Evolutionary conservation across 2,888 invertebrate species (phyloP), one percentile per base, ranked within the genome.

Genomic region (Copidosoma aretas): DNA sequence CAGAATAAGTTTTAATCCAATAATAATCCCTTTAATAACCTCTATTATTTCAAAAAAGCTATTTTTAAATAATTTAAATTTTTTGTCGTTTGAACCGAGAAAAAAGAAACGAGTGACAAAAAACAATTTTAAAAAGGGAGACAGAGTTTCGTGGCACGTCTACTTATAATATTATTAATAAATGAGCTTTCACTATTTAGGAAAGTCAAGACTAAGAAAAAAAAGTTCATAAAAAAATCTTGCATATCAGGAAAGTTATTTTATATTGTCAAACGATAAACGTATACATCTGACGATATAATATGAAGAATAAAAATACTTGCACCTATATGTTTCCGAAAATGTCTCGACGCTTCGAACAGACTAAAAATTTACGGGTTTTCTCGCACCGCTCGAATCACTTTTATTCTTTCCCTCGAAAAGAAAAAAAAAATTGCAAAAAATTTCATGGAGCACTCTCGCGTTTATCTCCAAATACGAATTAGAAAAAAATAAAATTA

Each of bases 241-340:
- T 75, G 75, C 75, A 75, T 75, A 75, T 75, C 75, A 75, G 73
- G 74, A 72, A 32, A 75, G 73, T 75, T 75, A 71, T 75, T 76
- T 75, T 70, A 58, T 68, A 68, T 64, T 68, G 59, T 60, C 54
- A 52, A 70, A 66, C 46, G 56, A 19, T 66, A 59, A 66, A 59
- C 59, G 59, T 62, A 61, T 22, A 59, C 53, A n/a, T 54, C 63
- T 63, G 54, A 49, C 32, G 32, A 60, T 68, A 60, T 59, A 46
- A 41, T 68, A 64, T 60, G 43, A 32, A 41, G 25, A 46, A 41
- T 25, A 52, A 39, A 63, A 61, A 17, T n/a, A 51, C 51, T 3
- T 19, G 54, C 54, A 63, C 21, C 15, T 17, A 60, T 32, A 32
- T 53, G 52, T 22, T 68, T 60, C 39, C 54, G 63, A 68, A 63